These are phyloP conservation scores for Chalcis sispes DNA, from an alignment of 2,888 invertebrate species.

Conservation along the genomic window DNA sequence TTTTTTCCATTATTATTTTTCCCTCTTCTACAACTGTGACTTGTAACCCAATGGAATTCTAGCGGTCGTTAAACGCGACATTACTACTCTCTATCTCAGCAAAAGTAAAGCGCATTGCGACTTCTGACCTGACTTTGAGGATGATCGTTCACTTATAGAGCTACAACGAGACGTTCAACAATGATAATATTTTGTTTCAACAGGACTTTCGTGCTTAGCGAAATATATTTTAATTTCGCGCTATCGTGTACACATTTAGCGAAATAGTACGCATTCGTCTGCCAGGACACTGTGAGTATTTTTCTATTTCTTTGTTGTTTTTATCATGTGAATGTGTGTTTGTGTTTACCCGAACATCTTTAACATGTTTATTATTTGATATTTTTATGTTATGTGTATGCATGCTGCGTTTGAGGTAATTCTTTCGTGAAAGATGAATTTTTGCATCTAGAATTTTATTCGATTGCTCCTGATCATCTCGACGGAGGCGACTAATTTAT, in stretches of 20 bases:
- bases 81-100: constrained; percentile 20
- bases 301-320: constrained; percentile 1
- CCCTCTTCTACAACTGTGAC: not conserved
- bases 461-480: constrained; percentile 22
- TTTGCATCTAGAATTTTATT: constrained; percentile 5
- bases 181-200: constrained; percentile 57
- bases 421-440: constrained; percentile 35
- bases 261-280: constrained; percentile 23
- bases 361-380: not conserved
- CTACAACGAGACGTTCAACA: constrained; percentile 59
- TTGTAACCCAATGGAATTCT: constrained; percentile 36
- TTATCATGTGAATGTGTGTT: constrained; percentile 30
- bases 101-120: constrained; percentile 49
- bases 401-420: constrained; percentile 20
- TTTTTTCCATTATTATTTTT: not conserved
- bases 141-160: constrained; percentile 52
- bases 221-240: constrained; percentile 49
- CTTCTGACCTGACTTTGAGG: constrained; percentile 54
- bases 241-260: constrained; percentile 49
- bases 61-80: constrained; percentile 30
- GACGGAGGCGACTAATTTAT: constrained; percentile 37
- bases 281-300: not conserved
- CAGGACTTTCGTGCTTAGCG: constrained; percentile 58
- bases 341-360: not conserved
- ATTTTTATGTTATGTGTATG: not conserved